Evolutionary conservation across 1,140 invertebrate genomes (phyloP).

Genomic region (Chymomyza costata): DNA sequence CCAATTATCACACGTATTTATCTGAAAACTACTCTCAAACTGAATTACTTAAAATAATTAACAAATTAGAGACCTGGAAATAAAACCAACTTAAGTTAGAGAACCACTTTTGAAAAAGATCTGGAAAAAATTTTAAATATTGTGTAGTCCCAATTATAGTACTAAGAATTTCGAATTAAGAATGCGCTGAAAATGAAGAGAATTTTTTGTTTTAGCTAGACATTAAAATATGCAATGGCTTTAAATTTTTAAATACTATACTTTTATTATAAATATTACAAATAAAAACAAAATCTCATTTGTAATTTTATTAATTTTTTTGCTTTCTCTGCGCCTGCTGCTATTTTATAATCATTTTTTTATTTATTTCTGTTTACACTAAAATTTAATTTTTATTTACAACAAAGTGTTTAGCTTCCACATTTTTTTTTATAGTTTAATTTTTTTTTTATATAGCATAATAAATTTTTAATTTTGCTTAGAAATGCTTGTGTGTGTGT

Average conservation of each 20-base stretch:
- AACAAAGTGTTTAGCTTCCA: slow-evolving; percentile 68
- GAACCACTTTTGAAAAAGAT: no score
- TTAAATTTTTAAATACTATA: slow-evolving; percentile 73
- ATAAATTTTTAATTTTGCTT: slow-evolving; percentile 43
- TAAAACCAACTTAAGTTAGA: slow-evolving; percentile 3
- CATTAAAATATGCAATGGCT: neutral
- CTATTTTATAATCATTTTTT: slow-evolving; percentile 24
- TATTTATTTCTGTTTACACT: slow-evolving; percentile 52
- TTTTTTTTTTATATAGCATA: no score
- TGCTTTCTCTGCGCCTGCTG: slow-evolving; percentile 47
- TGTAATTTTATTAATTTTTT: slow-evolving; percentile 71
- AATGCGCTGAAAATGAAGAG: neutral
- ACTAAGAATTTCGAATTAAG: no score
- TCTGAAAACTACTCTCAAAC: no score
- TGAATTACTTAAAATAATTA: no score
- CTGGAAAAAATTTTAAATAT: no score
- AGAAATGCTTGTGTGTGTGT: slow-evolving; percentile 37
- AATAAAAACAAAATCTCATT: slow-evolving; percentile 75
- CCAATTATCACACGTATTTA: no score
- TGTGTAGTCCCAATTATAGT: no score
- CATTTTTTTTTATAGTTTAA: slow-evolving; percentile 34
- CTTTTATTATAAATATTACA: slow-evolving; percentile 75
- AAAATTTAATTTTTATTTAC: slow-evolving; percentile 72
- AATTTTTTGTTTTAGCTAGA: neutral
- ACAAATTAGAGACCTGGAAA: slow-evolving; percentile 9